Evolutionary conservation across 30 jellyfish, hydroid and myxozoan genomes (phyloP).

Genomic region (Turritopsis rubra): DNA sequence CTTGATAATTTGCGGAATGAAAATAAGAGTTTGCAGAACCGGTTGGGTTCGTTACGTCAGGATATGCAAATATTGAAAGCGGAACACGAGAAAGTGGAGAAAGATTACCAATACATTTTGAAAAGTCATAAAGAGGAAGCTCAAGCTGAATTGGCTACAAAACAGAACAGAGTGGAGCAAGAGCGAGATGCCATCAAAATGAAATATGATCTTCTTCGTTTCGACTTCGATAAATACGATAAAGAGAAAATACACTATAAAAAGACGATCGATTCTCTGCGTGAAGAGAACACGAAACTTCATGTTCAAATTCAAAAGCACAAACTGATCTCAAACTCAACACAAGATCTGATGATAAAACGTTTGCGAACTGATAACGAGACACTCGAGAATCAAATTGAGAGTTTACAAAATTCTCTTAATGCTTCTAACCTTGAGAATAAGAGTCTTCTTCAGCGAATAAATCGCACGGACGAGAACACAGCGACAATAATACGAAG

Average conservation of each 20-base stretch:
- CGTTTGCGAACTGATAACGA: conserved; percentile 44
- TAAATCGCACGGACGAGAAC: conserved; percentile 42
- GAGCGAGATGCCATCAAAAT: conserved; percentile 28
- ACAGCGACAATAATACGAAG: conserved; percentile 54
- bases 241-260: conserved; percentile 39
- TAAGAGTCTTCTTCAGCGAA: conserved; percentile 27
- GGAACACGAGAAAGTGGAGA: not conserved
- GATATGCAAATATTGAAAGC: conserved; percentile 27
- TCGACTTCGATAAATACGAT: conserved; percentile 18
- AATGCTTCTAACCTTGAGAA: conserved; percentile 41
- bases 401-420: conserved; percentile 45
- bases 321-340: conserved; percentile 30
- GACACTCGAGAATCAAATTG: conserved; percentile 25
- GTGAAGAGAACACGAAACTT: conserved; percentile 52
- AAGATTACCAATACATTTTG: conserved; percentile 20
- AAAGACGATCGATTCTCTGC: conserved; percentile 37
- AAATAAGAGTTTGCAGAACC: conserved; percentile 35
- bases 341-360: conserved; percentile 13
- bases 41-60: conserved; percentile 23
- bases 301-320: conserved; percentile 27
- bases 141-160: not conserved
- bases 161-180: conserved; percentile 18
- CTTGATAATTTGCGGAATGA: conserved; percentile 35
- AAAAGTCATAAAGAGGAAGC: conserved; percentile 24
- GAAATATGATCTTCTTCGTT: conserved; percentile 26